Conservation (phyloP, 2,888 invertebrate species). For the Cephus spinipes region DNA sequence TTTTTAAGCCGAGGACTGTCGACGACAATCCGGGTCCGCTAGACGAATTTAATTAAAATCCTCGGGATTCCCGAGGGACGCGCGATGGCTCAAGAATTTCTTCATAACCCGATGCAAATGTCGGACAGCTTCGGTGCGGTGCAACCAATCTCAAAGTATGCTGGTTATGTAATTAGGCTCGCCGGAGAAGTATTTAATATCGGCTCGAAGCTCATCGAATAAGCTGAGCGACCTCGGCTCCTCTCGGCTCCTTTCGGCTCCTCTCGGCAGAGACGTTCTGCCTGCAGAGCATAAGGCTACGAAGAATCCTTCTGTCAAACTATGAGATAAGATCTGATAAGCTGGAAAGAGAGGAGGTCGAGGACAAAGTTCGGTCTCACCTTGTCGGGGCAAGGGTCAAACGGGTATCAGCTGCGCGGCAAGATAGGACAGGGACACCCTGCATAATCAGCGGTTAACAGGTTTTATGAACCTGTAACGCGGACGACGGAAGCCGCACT, state of each 20-base stretch:
- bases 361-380: no score
- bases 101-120: conserved; percentile 59
- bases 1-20: no score
- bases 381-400: conserved; percentile 13
- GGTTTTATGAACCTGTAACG: conserved; percentile 65
- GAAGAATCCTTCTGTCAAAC: no score
- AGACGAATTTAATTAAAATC: conserved; percentile 62
- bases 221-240: background rate
- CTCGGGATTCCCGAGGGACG: conserved; percentile 53
- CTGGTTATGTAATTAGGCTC: conserved; percentile 29
- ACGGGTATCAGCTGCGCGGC: conserved; percentile 18
- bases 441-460: conserved; percentile 59
- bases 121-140: conserved; percentile 34
- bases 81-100: conserved; percentile 53
- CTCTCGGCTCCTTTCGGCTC: no score
- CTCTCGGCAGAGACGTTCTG: no score
- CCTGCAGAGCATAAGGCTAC: no score
- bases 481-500: conserved; percentile 63
- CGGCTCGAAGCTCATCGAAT: background rate
- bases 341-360: no score
- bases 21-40: background rate
- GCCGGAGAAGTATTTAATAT: background rate
- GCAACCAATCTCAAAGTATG: conserved; percentile 41
- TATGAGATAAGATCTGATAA: no score
- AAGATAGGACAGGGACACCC: conserved; percentile 45